These are phyloP conservation scores for Lasioglossum oenotherae DNA, from an alignment of 2,888 invertebrate genomes.

Conservation along the genomic window DNA sequence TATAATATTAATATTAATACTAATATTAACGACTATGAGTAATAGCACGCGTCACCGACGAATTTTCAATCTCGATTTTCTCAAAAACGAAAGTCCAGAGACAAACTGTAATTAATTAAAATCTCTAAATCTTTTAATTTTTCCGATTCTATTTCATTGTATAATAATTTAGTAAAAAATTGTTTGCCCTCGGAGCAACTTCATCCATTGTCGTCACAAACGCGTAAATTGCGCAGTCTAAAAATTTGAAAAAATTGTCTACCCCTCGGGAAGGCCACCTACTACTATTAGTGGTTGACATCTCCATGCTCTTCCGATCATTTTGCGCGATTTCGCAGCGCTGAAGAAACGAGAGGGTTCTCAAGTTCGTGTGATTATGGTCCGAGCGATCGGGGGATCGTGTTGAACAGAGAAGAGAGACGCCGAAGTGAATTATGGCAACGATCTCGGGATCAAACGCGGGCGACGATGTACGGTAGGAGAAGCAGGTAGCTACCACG, in stretches of 20 bases:
- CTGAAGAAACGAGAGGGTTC: neutral
- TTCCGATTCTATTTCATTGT: neutral
- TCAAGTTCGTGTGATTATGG: neutral
- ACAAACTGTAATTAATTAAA: neutral
- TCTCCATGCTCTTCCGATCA: neutral
- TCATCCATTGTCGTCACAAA: neutral
- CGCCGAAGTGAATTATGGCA: conserved; percentile 9
- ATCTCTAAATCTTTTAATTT: neutral
- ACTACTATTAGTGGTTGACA: neutral
- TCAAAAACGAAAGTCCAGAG: neutral
- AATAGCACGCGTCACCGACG: neutral
- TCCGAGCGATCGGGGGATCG: too few species aligned
- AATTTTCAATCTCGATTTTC: neutral
- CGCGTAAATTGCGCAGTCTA: neutral
- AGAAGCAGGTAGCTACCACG: neutral
- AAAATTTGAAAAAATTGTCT: neutral
- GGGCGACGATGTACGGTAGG: neutral
- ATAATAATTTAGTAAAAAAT: neutral
- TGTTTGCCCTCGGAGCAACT: neutral
- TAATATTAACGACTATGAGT: too few species aligned
- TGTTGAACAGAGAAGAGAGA: neutral
- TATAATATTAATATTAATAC: too few species aligned
- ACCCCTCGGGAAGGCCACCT: too few species aligned
- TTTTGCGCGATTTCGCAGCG: neutral
- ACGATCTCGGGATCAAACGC: neutral